phyloP scores from a whole-genome alignment of 2,113 vertebrate genomes.

The Pristiophorus japonicus region DNA sequence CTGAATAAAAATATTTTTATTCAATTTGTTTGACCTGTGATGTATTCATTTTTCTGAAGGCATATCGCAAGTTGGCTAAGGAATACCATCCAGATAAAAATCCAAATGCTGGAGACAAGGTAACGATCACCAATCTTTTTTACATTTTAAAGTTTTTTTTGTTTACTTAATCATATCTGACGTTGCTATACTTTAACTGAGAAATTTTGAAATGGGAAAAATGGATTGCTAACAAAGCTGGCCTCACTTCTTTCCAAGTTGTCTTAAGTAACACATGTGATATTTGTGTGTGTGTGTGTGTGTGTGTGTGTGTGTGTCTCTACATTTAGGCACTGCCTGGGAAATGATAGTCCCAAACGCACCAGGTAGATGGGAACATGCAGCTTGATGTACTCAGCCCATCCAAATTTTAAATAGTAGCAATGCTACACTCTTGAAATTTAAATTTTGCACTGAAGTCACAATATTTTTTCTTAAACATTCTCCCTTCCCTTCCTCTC shows the following conservation, averaged over 20 bases:
- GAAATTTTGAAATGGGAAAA: not conserved
- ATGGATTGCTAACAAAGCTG: not conserved
- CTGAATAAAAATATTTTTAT: not conserved
- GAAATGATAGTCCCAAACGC: not conserved
- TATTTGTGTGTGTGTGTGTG: too few species aligned
- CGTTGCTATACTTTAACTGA: not conserved
- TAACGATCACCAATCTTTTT: constrained; percentile 60
- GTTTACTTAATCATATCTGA: not conserved
- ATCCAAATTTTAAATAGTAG: not conserved
- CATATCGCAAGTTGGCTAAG: constrained; percentile 93
- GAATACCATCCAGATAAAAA: constrained; percentile 99
- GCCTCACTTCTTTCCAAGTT: too few species aligned
- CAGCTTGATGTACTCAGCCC: not conserved
- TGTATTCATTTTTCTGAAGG: constrained; percentile 55
- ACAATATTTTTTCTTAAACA: not conserved
- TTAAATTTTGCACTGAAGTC: not conserved
- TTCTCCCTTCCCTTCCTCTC: not conserved
- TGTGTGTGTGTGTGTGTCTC: too few species aligned
- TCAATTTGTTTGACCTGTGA: not conserved
- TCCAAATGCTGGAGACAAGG: constrained; percentile 96
- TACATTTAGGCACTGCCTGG: too few species aligned
- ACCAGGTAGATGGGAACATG: not conserved
- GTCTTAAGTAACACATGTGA: too few species aligned
- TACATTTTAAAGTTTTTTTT: too few species aligned
- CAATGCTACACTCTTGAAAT: not conserved